These are phyloP conservation scores for Suncus etruscus DNA, from an alignment of 2,113 vertebrate genomes.

Conservation along the genomic window DNA sequence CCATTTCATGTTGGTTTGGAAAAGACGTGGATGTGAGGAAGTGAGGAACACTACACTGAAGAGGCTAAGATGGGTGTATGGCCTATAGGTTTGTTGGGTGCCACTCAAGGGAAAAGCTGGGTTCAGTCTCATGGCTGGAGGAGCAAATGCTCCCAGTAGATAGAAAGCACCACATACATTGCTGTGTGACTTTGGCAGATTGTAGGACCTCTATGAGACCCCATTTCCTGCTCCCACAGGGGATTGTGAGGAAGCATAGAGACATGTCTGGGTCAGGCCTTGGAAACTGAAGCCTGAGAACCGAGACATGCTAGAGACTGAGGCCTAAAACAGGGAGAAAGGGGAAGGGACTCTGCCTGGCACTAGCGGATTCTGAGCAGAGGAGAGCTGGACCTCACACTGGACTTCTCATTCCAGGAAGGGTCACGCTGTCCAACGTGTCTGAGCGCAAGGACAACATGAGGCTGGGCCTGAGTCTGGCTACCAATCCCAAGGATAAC, in stretches of 20 bases:
- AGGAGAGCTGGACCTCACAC: fast-evolving
- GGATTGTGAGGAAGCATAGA: background rate
- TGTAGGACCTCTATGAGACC: background rate
- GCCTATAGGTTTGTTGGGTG: too few species aligned
- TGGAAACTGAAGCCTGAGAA: background rate
- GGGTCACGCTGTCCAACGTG: conserved; percentile 97
- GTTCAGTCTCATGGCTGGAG: background rate
- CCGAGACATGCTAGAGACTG: fast-evolving
- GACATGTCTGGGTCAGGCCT: background rate
- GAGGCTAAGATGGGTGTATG: background rate
- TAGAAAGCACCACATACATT: background rate
- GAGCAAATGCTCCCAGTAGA: too few species aligned
- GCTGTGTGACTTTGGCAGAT: background rate
- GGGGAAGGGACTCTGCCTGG: background rate
- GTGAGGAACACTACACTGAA: background rate
- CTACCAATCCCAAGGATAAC: conserved; percentile 95
- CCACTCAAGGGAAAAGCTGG: too few species aligned
- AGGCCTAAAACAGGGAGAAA: too few species aligned
- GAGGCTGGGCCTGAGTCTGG: conserved; percentile 96
- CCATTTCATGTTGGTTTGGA: background rate
- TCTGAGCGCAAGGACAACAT: conserved; percentile 98
- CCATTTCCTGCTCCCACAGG: background rate
- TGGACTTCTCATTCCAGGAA: conserved; percentile 88
- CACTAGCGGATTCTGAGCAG: fast-evolving
- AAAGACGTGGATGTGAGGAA: background rate